Conservation (phyloP, 2,797 vertebrate genomes). For the Natrix natrix region DNA sequence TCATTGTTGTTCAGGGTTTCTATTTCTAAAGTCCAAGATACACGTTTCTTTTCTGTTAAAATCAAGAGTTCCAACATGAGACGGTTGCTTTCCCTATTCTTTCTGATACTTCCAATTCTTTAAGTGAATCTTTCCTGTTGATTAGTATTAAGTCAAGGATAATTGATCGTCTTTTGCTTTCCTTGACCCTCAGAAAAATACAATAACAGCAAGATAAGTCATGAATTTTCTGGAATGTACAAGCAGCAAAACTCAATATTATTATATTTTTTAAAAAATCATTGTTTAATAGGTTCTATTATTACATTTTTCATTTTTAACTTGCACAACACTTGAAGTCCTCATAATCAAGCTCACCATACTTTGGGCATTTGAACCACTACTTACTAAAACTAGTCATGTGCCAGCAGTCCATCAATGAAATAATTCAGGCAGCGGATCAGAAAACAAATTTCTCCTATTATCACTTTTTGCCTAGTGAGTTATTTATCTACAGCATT, state of each 20-base stretch:
- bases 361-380: not conserved
- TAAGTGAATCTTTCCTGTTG: not conserved
- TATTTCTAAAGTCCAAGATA: not conserved
- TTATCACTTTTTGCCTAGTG: not conserved
- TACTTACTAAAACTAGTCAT: not conserved
- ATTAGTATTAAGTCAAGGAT: not conserved
- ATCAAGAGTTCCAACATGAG: not conserved
- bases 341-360: not conserved
- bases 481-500: not conserved
- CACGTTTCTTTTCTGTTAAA: not conserved
- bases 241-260: not conserved
- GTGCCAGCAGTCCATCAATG: not conserved
- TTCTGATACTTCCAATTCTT: not conserved
- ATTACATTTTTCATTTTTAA: not conserved
- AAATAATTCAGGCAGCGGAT: not conserved
- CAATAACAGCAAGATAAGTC: not conserved
- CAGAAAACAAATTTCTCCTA: not conserved
- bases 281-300: not conserved
- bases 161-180: not conserved
- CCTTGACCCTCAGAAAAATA: not conserved
- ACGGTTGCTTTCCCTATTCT: not conserved
- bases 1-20: not conserved
- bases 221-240: not conserved
- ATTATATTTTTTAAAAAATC: not conserved
- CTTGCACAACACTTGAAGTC: not conserved